These are phyloP conservation scores for Sciurus carolinensis DNA, from an alignment of 2,797 vertebrate genomes.

Conservation along the genomic window DNA sequence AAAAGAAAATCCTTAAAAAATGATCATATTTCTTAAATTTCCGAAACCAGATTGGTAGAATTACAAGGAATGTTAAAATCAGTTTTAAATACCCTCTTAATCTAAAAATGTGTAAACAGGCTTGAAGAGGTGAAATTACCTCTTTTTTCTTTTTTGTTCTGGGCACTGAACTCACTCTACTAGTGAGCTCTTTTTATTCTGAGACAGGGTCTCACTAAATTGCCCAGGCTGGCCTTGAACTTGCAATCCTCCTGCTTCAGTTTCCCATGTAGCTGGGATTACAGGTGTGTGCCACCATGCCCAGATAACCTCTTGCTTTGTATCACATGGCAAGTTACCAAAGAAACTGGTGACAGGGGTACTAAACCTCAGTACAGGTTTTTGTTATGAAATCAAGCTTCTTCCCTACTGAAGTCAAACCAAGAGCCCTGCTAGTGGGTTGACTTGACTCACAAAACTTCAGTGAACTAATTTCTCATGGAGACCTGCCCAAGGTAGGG, in stretches of 20 bases:
- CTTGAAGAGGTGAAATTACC: not conserved
- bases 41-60: slow-evolving; percentile 13
- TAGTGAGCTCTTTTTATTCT: too few relatives aligned
- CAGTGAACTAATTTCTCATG: not conserved
- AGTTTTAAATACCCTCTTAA: slow-evolving; percentile 1
- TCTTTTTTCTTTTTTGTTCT: too few relatives aligned
- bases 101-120: not conserved
- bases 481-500: not conserved
- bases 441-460: not conserved
- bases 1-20: not conserved
- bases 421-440: not conserved
- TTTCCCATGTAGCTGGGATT: too few relatives aligned
- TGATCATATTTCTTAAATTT: not conserved
- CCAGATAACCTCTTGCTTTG: not conserved
- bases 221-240: too few relatives aligned
- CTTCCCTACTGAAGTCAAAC: not conserved
- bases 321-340: not conserved
- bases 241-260: too few relatives aligned
- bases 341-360: not conserved
- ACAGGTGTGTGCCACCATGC: too few relatives aligned
- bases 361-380: not conserved
- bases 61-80: not conserved
- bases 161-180: too few relatives aligned
- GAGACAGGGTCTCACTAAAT: too few relatives aligned
- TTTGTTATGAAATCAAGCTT: slow-evolving; percentile 1